Percentiles rank a stretch among this genome's conserved stretches.
phyloP scores from a whole-genome alignment of 2,888 invertebrate species.

The Himalopsyche kuldschensis region DNA sequence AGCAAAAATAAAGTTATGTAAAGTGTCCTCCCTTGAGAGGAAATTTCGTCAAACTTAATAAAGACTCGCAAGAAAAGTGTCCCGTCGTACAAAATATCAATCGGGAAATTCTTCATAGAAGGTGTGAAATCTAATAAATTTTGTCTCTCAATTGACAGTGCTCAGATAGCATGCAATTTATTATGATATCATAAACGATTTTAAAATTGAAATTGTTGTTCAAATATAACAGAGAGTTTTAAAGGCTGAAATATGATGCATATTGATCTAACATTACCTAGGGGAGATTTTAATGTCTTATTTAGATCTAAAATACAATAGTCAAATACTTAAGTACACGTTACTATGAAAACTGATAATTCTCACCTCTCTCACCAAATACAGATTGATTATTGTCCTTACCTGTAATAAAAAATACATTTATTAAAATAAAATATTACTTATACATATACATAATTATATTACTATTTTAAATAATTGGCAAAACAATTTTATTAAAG shows the following conservation, averaged over 20 bases:
- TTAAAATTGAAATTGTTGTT: background rate
- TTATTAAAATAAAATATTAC: too few relatives aligned
- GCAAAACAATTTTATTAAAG: too few relatives aligned
- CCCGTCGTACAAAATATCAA: slow-evolving; percentile 7
- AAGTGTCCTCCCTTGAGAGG: background rate
- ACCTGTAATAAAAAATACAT: too few relatives aligned
- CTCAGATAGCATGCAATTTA: background rate
- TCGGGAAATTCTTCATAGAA: slow-evolving; percentile 5
- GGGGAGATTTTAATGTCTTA: too few relatives aligned
- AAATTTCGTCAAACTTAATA: background rate
- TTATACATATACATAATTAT: too few relatives aligned
- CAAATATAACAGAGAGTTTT: background rate
- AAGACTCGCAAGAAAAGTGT: background rate
- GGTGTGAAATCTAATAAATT: slow-evolving; percentile 33
- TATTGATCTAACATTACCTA: too few relatives aligned
- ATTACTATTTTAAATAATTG: too few relatives aligned
- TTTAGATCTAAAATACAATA: too few relatives aligned
- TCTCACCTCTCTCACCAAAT: too few relatives aligned
- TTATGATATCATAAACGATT: background rate
- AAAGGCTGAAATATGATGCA: background rate
- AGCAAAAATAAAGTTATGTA: background rate
- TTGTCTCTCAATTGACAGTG: slow-evolving; percentile 14
- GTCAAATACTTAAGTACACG: too few relatives aligned
- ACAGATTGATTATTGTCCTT: too few relatives aligned
- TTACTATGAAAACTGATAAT: too few relatives aligned